Percentiles rank a stretch among this genome's conserved stretches.
phyloP scores from a whole-genome alignment of 2,113 vertebrate genomes.

The Urocynchramus pylzowi region DNA sequence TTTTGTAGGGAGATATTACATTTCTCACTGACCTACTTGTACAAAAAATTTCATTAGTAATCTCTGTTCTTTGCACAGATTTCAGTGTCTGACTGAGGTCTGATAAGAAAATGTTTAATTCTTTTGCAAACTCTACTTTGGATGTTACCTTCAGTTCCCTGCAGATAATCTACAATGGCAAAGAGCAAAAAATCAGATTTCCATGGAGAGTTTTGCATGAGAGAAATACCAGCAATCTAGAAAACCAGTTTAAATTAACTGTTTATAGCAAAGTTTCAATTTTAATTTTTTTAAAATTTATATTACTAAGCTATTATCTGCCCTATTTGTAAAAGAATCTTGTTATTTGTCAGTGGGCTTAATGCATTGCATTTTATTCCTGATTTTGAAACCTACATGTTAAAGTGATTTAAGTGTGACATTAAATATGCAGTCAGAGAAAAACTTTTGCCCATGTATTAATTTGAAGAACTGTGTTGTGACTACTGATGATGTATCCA shows the following conservation, averaged over 20 bases:
- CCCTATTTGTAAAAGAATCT: background rate
- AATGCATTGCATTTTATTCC: background rate
- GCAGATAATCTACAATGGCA: background rate
- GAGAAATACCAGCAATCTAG: background rate
- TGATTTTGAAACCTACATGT: background rate
- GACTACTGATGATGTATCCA: background rate
- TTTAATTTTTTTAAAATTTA: background rate
- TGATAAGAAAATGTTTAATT: background rate
- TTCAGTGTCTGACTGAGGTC: background rate
- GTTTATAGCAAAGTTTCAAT: background rate
- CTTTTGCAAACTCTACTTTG: background rate
- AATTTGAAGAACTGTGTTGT: background rate
- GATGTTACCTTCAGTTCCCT: background rate
- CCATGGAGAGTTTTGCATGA: background rate
- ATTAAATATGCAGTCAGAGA: background rate
- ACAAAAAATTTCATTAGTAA: background rate
- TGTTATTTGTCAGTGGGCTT: background rate
- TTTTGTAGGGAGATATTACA: background rate
- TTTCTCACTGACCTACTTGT: background rate
- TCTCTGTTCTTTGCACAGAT: background rate
- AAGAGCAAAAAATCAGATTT: background rate
- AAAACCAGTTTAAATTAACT: background rate
- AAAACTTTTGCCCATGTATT: background rate
- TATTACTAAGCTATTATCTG: background rate
- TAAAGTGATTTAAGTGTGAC: background rate